Evolutionary conservation across 1,140 invertebrate species (phyloP).

Genomic region (Pteromalus puparum): DNA sequence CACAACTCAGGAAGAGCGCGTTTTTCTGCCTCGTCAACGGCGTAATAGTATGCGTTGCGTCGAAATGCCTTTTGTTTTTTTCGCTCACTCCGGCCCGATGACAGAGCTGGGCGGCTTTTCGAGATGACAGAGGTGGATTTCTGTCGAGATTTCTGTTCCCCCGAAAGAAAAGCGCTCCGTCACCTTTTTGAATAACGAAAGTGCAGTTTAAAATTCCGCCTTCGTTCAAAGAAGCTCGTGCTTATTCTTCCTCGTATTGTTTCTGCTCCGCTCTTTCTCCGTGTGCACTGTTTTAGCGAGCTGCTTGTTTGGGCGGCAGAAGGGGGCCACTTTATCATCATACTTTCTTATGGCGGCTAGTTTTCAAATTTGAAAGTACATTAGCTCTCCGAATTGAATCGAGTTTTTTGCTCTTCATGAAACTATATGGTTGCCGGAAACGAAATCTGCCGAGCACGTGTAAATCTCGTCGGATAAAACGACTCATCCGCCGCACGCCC

Average conservation of each 20-base stretch:
- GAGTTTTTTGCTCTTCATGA: no score
- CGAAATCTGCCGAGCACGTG: no score
- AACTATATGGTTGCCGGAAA: no score
- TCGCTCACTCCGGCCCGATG: conserved; percentile 27
- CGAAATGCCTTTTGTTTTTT: conserved; percentile 42
- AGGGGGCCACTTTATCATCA: no score
- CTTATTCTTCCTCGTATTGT: conserved; percentile 49
- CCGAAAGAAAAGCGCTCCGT: conserved; percentile 51
- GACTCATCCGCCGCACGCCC: conserved; percentile 43
- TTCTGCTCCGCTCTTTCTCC: conserved; percentile 28
- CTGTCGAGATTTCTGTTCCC: conserved; percentile 46
- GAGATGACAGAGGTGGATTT: conserved; percentile 46
- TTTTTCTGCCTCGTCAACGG: conserved; percentile 29
- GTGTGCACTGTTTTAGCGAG: no score
- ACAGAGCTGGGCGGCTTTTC: conserved; percentile 46
- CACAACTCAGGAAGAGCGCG: no score
- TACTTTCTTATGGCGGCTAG: no score
- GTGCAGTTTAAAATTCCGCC: conserved; percentile 65
- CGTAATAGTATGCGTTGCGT: conserved; percentile 13
- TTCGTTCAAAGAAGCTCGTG: conserved; percentile 54
- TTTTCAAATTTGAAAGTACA: no score
- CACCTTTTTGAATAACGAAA: conserved; percentile 52
- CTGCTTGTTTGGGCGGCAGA: no score
- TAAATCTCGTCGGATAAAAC: conserved; percentile 57
- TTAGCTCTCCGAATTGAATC: no score